Conservation (phyloP, 2,113 vertebrate genomes). For the Hyaena hyaena region DNA sequence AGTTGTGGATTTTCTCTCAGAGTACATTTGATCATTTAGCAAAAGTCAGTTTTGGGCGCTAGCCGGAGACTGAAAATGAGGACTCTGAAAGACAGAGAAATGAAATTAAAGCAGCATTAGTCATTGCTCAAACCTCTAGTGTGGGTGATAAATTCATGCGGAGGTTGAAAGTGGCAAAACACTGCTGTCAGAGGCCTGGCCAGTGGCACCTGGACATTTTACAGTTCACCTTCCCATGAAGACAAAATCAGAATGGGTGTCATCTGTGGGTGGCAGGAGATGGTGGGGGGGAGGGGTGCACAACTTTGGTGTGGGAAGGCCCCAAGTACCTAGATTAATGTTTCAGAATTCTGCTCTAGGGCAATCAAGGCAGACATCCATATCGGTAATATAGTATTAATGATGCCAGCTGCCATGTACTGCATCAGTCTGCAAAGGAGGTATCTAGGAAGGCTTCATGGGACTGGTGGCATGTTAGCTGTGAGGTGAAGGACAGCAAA, state of each 20-base stretch:
- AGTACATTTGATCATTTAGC: background rate
- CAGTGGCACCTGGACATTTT: fast-evolving
- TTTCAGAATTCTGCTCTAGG: background rate
- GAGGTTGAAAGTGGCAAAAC: background rate
- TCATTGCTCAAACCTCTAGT: background rate
- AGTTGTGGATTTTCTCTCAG: constrained; percentile 16
- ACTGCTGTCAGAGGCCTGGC: background rate
- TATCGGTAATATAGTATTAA: fast-evolving
- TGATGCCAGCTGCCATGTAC: fast-evolving
- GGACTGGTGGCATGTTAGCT: background rate
- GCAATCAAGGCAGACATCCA: background rate
- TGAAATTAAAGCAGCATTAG: background rate
- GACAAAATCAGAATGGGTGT: background rate
- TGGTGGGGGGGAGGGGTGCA: fast-evolving
- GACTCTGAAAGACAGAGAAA: background rate
- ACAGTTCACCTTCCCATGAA: background rate
- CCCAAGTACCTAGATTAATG: no score
- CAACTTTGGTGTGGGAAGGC: background rate
- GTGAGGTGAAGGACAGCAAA: background rate
- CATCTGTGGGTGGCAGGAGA: background rate
- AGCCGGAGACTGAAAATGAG: background rate
- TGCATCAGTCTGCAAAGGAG: background rate
- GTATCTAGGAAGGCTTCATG: background rate
- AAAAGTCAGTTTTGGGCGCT: background rate
- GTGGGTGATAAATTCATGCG: background rate